Conservation (phyloP, 2,797 vertebrate genomes). For the Centropyge bicolor region DNA sequence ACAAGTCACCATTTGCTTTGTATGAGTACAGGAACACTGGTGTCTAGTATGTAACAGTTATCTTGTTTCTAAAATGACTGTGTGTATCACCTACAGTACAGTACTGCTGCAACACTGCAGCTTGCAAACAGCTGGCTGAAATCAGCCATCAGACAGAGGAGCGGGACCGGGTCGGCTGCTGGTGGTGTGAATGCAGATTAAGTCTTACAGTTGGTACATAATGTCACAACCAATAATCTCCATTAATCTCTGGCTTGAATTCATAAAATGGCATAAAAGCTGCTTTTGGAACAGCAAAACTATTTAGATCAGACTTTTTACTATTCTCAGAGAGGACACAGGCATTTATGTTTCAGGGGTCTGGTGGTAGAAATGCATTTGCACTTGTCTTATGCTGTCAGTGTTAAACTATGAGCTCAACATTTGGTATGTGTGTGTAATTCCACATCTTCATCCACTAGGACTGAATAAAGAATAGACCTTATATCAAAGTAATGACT, state of each 20-base stretch:
- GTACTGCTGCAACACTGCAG: slow-evolving; percentile 25
- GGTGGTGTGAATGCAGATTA: slow-evolving; percentile 70
- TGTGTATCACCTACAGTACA: not conserved
- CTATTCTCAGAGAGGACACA: slow-evolving; percentile 3
- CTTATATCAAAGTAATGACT: slow-evolving; percentile 17
- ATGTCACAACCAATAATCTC: slow-evolving; percentile 68
- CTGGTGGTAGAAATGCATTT: not conserved
- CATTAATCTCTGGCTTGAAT: slow-evolving; percentile 65
- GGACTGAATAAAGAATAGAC: slow-evolving; percentile 23
- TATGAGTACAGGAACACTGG: not conserved
- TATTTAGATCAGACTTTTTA: slow-evolving; percentile 36
- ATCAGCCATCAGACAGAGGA: slow-evolving; percentile 49
- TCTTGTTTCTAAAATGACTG: slow-evolving; percentile 15
- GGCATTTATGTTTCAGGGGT: not conserved
- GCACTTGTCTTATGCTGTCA: not conserved
- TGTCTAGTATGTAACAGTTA: not conserved
- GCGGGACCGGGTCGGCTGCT: slow-evolving; percentile 39
- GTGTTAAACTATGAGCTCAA: not conserved
- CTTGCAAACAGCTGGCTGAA: slow-evolving; percentile 54
- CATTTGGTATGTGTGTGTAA: slow-evolving; percentile 6
- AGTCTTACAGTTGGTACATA: slow-evolving; percentile 50
- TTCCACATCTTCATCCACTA: not conserved
- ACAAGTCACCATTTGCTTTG: not conserved
- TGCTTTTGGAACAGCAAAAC: slow-evolving; percentile 49
- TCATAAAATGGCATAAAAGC: slow-evolving; percentile 55